Percentiles rank a stretch among this genome's conserved stretches.
Conservation (phyloP, 2,113 vertebrate genomes). For the Microtus oregoni region DNA sequence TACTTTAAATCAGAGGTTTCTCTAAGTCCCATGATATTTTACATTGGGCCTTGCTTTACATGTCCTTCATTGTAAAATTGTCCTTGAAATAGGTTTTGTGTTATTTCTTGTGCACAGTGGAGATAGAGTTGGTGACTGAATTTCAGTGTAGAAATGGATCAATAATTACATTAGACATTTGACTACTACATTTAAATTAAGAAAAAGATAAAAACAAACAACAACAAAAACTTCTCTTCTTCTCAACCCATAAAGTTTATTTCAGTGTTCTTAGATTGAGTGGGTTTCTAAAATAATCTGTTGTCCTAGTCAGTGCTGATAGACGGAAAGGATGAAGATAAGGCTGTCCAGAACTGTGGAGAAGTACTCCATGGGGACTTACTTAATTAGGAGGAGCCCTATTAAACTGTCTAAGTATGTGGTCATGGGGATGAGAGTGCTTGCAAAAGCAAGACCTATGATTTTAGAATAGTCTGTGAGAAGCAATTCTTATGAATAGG, state of each 20-base stretch:
- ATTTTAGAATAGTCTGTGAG: neutral
- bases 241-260: neutral
- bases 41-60: neutral
- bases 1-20: neutral
- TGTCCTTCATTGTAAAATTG: neutral
- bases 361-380: neutral
- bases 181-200: neutral
- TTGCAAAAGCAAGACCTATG: neutral
- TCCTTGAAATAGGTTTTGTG: neutral
- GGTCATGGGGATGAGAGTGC: fast-evolving
- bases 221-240: neutral
- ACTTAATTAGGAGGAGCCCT: neutral
- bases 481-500: neutral
- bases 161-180: neutral
- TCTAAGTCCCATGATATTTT: neutral
- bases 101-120: neutral
- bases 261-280: neutral
- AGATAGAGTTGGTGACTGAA: neutral
- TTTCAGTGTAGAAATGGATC: neutral
- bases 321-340: neutral
- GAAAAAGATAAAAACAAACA: neutral
- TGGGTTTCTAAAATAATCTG: neutral
- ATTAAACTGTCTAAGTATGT: neutral
- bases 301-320: neutral
- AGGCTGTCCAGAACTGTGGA: neutral